These are phyloP conservation scores for Ephydatia muelleri DNA, from an alignment of 37 sponge, comb jelly and placozoan species.

Conservation along the genomic window DNA sequence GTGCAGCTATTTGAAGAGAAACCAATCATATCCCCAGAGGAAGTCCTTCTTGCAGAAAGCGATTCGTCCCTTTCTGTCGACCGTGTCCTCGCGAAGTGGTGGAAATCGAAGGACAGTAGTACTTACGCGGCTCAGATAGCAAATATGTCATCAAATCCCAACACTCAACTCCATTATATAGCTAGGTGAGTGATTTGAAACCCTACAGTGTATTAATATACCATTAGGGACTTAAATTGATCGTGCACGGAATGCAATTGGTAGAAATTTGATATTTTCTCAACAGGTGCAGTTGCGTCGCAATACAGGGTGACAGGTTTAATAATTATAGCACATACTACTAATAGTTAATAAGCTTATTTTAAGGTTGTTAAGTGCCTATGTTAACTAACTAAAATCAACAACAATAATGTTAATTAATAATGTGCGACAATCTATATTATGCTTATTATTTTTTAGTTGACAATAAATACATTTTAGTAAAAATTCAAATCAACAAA, in stretches of 20 bases:
- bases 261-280: too few relatives aligned
- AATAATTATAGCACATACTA: too few relatives aligned
- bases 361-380: too few relatives aligned
- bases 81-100: constrained; percentile 41
- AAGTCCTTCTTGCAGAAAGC: neutral
- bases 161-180: neutral
- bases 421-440: too few relatives aligned
- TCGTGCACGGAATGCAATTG: neutral
- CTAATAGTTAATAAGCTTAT: too few relatives aligned
- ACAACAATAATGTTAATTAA: too few relatives aligned
- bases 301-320: too few relatives aligned
- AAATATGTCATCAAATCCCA: neutral
- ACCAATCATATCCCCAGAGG: neutral
- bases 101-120: constrained; percentile 15
- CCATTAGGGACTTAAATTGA: neutral
- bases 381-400: too few relatives aligned
- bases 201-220: neutral
- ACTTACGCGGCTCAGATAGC: neutral
- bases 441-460: too few relatives aligned
- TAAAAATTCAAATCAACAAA: too few relatives aligned
- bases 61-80: neutral
- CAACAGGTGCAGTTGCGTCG: too few relatives aligned
- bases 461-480: too few relatives aligned
- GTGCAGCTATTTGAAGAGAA: neutral
- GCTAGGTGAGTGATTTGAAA: neutral